Base-by-base conservation (phyloP, 2,797 vertebrate genomes). In the Coilia nasus region DNA sequence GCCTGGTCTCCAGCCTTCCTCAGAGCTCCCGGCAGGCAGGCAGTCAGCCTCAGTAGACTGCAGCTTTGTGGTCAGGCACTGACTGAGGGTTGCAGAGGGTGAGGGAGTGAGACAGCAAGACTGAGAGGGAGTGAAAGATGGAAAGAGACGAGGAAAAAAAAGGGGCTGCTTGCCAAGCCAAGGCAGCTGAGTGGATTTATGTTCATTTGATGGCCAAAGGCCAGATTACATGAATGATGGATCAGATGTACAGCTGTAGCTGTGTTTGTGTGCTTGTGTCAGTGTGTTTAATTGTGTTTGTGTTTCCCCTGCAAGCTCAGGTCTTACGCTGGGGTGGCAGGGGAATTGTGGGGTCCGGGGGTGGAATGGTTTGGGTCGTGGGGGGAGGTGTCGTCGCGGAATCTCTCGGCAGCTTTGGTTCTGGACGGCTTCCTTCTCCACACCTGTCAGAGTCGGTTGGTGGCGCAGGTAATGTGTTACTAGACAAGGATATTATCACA, bases 101-200 rank as follows among this genome's bases (percentile, higher is more conserved):
- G 64, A 31, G 10, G 23, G 62, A 67, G n/a, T 1, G 62, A 28
- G 23, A 54, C 9, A 9, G 50, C 50, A 54, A 12, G 62, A 28
- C n/a, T 15, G 28, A 31, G 64, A 71, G 28, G 9, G 25, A 35
- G 67, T 35, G 67, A 75, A 31, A 75, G 67, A 75, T 12, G 19
- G 67, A 75, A 6, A 12, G 62, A 67, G 23, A 71, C 25, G 4
- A 31, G 31, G 67, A 35, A 78, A 35, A 78, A 19, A 75, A 17
- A 31, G 1, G 31, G 1, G 31, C 28, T 35, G 71, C 71, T 35
- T 19, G 71, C 31, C 31, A 17, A 78, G 35, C 31, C 9, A 21
- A 78, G 35, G 71, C 64, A 71, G 28, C 35, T 14, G 28, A 71
- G 31, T 78, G 71, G 35, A 78, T 78, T 78, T 78, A 78, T 78